phyloP scores from a whole-genome alignment of 1,140 invertebrate species.

The Diorhabda elongata region DNA sequence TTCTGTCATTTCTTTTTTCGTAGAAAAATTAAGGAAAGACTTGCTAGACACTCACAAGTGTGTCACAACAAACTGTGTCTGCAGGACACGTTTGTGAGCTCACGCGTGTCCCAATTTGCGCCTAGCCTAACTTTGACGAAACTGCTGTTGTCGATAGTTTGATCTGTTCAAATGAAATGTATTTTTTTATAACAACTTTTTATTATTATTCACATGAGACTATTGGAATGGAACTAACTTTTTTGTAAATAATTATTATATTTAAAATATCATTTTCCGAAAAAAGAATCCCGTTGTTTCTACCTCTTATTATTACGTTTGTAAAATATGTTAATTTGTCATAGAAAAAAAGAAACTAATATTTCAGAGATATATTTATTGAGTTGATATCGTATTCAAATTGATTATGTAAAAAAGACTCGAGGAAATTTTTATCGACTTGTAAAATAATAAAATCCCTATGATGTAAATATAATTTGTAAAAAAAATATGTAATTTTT shows the following conservation, averaged over 20 bases:
- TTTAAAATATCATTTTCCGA: neutral
- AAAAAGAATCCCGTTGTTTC: neutral
- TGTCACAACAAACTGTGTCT: too few relatives aligned
- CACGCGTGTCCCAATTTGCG: too few relatives aligned
- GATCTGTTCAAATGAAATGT: too few relatives aligned
- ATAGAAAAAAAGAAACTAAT: neutral
- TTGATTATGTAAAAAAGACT: constrained; percentile 12
- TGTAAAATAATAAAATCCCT: constrained; percentile 28
- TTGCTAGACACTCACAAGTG: too few relatives aligned
- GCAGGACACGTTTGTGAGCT: too few relatives aligned
- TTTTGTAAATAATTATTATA: neutral
- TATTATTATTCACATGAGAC: neutral
- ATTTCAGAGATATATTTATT: constrained; percentile 15
- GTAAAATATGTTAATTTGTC: constrained; percentile 13
- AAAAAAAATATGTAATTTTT: constrained; percentile 29
- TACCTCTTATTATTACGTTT: neutral
- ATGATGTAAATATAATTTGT: constrained; percentile 36
- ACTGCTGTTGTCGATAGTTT: too few relatives aligned
- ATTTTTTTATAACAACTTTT: too few relatives aligned
- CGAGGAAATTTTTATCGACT: constrained; percentile 15
- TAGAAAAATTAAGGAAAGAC: too few relatives aligned
- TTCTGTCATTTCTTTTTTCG: too few relatives aligned
- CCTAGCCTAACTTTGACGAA: too few relatives aligned
- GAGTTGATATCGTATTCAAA: neutral
- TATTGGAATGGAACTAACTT: neutral